phyloP scores from a whole-genome alignment of 1,140 invertebrate species.

The Zaprionus africanus region DNA sequence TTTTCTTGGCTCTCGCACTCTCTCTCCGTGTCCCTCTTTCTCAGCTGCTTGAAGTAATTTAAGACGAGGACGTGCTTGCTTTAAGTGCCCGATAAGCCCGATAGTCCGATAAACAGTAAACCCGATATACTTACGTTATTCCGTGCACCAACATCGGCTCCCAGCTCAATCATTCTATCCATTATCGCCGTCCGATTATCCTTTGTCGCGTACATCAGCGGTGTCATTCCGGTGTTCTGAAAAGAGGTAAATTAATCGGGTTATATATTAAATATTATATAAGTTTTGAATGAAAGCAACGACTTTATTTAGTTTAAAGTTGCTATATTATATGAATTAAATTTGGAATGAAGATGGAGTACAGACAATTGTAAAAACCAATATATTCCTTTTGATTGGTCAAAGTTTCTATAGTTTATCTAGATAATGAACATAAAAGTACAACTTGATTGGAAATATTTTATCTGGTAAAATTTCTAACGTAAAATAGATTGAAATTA shows the following conservation, averaged over 20 bases:
- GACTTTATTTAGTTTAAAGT: no score
- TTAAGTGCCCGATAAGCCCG: constrained; percentile 41
- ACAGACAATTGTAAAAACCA: no score
- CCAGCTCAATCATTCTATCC: constrained; percentile 95
- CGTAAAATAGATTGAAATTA: no score
- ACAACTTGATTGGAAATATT: no score
- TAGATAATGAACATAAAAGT: no score
- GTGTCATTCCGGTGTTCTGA: constrained; percentile 95
- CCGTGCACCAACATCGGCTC: constrained; percentile 94
- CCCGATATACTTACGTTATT: constrained; percentile 91
- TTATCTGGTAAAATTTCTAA: no score
- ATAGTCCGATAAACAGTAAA: constrained; percentile 17
- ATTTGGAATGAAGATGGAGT: no score
- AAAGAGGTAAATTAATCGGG: constrained; percentile 47
- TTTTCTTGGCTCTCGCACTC: constrained; percentile 11
- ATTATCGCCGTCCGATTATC: constrained; percentile 95
- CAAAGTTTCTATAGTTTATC: no score
- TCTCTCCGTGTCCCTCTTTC: not conserved
- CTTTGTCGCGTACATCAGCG: constrained; percentile 97
- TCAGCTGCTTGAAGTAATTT: constrained; percentile 40
- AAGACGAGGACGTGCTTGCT: constrained; percentile 34
- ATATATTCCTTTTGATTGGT: no score
- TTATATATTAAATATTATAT: no score
- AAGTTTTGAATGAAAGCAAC: no score
- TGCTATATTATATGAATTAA: no score